Base-by-base conservation (phyloP, 2,797 vertebrate species). In the Acanthopagrus latus region DNA sequence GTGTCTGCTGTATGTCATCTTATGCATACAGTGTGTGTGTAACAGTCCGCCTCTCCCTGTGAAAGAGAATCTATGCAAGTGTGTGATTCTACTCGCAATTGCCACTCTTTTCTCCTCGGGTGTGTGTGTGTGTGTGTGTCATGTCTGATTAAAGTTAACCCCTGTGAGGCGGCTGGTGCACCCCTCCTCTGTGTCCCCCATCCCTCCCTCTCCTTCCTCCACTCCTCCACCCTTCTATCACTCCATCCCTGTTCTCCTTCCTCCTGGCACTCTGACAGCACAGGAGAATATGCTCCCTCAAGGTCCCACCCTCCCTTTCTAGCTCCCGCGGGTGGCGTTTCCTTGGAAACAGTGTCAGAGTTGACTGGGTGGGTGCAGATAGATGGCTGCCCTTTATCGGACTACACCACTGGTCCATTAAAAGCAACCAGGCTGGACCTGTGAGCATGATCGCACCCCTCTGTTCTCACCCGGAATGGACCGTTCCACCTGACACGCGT, bases 301-400 rank as follows among this genome's bases (percentile, higher is more conserved):
- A 95, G 94, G 94, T 94, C 91, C 88, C 88, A 87, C 88, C 88
- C 88, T 87, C 87, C 88, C 84, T 83, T 69, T 79, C 87, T 69
- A 82, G 83, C 93, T 95, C 93, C 94, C 84, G 85, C 82, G 92
- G 93, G 94, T 94, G 93, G 87, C 71, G 95, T 96, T 95, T 95
- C 95, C 94, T 89, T 95, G 95, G 95, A 92, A 95, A 96, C 94
- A 90, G 92, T 95, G 94, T 96, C 94, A 95, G 94, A 94, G 95
- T 95, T 95, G 95, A 96, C 94, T 93, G 88, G 93, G 91, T 86
- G 92, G 87, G 90, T 92, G 93, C 94, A 95, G 95, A 96, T 95
- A 93, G 95, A 95, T 95, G 90, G 92, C 91, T 94, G 93, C 91
- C 95, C 94, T 95, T 95, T 95, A 95, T 95, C 90, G 84, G 94